These are phyloP conservation scores for Zenarchopterus dispar DNA, from an alignment of 2,797 vertebrate species.

Conservation along the genomic window DNA sequence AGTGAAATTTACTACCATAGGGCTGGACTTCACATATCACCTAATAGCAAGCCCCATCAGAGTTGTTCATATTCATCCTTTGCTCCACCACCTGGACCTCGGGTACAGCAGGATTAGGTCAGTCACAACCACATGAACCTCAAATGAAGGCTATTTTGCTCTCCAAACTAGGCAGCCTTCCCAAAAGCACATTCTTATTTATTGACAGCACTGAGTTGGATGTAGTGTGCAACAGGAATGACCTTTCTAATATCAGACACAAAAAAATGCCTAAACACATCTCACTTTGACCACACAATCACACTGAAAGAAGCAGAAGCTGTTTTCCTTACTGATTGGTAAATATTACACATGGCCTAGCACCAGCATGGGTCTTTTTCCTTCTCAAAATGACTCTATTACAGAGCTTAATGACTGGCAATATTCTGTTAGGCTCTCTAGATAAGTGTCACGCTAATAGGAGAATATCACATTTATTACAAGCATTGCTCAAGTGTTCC, in stretches of 20 bases:
- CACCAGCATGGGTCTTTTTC: not conserved
- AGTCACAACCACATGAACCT: constrained; percentile 22
- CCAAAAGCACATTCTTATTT: constrained; percentile 32
- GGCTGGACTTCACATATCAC: constrained; percentile 5
- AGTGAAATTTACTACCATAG: constrained; percentile 15
- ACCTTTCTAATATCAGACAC: constrained; percentile 26
- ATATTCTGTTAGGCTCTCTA: not conserved
- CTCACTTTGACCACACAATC: constrained; percentile 1
- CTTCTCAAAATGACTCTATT: too few relatives aligned
- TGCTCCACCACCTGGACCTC: constrained; percentile 16
- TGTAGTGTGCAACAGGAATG: constrained; percentile 9
- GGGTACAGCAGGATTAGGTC: constrained; percentile 32
- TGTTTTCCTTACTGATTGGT: constrained; percentile 10
- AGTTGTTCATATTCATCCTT: constrained; percentile 24
- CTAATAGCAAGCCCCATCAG: constrained; percentile 10
- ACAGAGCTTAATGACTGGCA: too few relatives aligned
- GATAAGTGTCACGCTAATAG: constrained; percentile 9
- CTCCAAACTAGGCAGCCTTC: constrained; percentile 23
- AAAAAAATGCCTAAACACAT: constrained; percentile 4
- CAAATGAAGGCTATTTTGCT: constrained; percentile 30
- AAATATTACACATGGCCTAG: not conserved
- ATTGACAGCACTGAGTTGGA: constrained; percentile 30
- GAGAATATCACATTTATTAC: constrained; percentile 18
- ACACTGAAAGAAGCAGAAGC: not conserved
- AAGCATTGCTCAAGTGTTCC: not conserved